Base-by-base conservation (phyloP, 2,888 invertebrate species). In the Coremacera marginata region DNA sequence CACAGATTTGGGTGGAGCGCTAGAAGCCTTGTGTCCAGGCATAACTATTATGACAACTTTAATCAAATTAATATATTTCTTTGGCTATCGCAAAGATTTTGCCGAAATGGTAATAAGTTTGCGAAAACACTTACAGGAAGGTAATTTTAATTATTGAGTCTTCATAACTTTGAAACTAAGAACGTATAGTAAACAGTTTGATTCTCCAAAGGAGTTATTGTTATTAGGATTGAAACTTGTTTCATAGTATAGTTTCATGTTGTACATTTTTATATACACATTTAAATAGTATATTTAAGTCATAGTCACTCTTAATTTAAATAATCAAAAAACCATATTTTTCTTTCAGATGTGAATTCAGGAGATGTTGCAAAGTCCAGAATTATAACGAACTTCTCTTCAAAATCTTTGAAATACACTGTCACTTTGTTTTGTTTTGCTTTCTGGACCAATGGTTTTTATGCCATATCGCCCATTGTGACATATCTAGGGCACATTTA, bases 371-470 rank as follows among this genome's bases (percentile, higher is more conserved):
- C 8, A 65, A 65, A 65, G 63, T 65, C 37, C 19, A 7, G 8
- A 34, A 65, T 65, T n/a, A 65, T 65, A 8, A n/a, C 37, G n/a
- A 65, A 31, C 34, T 65, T 65, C n/a, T 65, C 63, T 4, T n/a
- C 31, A 14, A 65, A 27, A 65, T 65, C 63, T 2, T 34, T 65
- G 31, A 65, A 65, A 34, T 65, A 65, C 22, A 65, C 63, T 8
- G 31, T 34, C n/a, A 65, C 34, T 0, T 34, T 65, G 7, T 65
- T 65, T 65, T n/a, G 19, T 31, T 34, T 65, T 65, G 63, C 31
- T 3, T 65, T 65, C n/a, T 65, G 27, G 34, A 65, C 63, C 3
- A 65, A 65, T 65, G 31, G 5, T 34, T 65, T 65, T 31, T 65
- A 34, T 65, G 63, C 31, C 5, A 19, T 65, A 16, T 65, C 63